A percentile compares a stretch with the other conserved stretches of the same genome.
Conservation (phyloP, 1,140 invertebrate genomes). For the Leucophenga varia region DNA sequence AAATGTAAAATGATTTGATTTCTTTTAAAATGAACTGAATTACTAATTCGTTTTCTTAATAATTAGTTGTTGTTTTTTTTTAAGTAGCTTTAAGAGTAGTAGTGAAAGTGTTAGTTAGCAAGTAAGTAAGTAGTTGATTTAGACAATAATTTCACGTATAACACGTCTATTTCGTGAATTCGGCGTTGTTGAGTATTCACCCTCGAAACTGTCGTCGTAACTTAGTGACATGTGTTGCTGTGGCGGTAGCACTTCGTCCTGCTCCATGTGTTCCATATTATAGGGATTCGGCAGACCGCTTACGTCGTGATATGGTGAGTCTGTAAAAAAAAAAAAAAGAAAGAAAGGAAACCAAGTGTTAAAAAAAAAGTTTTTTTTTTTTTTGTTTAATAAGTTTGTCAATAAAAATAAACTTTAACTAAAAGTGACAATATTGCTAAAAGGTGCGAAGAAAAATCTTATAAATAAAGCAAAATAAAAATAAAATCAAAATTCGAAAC, state of each 20-base stretch:
- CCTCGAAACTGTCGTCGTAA: constrained; percentile 89
- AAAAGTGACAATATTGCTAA: background rate
- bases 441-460: background rate
- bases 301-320: constrained; percentile 90
- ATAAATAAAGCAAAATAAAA: background rate
- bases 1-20: no score
- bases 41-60: no score
- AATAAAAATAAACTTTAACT: background rate
- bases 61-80: no score
- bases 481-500: constrained; percentile 20
- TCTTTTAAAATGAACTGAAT: no score
- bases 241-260: constrained; percentile 69
- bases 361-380: no score
- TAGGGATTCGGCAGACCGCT: constrained; percentile 86
- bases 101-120: no score
- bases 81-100: no score
- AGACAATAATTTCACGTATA: constrained; percentile 93
- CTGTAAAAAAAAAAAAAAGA: constrained; percentile 59
- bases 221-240: constrained; percentile 77
- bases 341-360: constrained; percentile 8
- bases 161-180: constrained; percentile 86
- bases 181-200: constrained; percentile 89
- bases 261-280: constrained; percentile 72
- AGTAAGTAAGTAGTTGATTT: no score
- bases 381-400: no score